phyloP scores from a whole-genome alignment of 2,797 vertebrate genomes.

The Labeo calbasu region DNA sequence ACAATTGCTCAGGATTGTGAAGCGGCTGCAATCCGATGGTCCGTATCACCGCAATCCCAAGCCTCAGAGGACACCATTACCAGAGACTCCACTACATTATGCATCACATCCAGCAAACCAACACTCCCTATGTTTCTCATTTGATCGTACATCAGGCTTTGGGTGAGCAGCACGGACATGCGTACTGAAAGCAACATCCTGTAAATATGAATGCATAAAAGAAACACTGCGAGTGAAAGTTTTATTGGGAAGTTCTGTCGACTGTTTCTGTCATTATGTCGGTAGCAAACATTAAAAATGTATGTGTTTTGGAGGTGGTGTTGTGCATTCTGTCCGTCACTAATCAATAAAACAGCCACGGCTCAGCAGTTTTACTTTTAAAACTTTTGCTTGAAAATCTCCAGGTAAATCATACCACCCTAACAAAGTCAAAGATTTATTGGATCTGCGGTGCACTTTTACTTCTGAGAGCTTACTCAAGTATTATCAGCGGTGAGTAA shows the following conservation, averaged over 20 bases:
- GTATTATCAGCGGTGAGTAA: neutral
- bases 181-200: neutral
- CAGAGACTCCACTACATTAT: conserved; percentile 50
- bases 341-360: conserved; percentile 31
- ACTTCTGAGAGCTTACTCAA: neutral
- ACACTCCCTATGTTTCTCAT: conserved; percentile 7
- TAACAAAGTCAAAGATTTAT: conserved; percentile 12
- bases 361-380: neutral
- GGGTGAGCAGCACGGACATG: neutral
- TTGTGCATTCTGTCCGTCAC: neutral
- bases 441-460: neutral
- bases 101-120: conserved; percentile 47
- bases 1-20: conserved; percentile 35
- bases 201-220: conserved; percentile 11
- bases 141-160: neutral
- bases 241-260: neutral
- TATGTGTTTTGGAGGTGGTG: conserved; percentile 16
- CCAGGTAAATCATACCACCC: conserved; percentile 5
- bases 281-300: conserved; percentile 16
- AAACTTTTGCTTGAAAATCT: conserved; percentile 24
- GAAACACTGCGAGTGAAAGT: neutral
- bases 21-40: conserved; percentile 48
- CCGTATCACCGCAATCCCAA: conserved; percentile 50
- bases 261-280: conserved; percentile 23
- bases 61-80: conserved; percentile 59